These are phyloP conservation scores for Oreochromis spilurus DNA, from an alignment of 2,113 vertebrate species.

Conservation along the genomic window DNA sequence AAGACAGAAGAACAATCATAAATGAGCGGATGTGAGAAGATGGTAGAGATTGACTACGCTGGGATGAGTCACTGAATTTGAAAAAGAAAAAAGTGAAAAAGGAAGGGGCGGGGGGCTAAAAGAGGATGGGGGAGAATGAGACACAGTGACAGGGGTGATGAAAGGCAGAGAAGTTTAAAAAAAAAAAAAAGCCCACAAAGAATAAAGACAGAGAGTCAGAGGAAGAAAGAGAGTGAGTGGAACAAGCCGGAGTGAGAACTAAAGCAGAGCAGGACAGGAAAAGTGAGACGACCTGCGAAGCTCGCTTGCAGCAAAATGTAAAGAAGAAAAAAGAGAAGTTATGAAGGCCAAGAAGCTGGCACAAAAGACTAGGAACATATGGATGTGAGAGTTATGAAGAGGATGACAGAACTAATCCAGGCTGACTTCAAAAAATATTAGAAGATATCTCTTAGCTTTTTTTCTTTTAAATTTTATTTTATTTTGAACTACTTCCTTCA, in stretches of 20 bases:
- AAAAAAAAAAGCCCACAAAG: background rate
- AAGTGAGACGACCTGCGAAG: background rate
- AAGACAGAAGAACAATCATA: conserved; percentile 16
- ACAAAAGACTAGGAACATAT: background rate
- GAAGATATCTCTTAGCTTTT: background rate
- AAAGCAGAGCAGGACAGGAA: background rate
- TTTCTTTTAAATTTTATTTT: rapidly evolving
- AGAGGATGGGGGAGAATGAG: background rate
- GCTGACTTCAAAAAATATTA: background rate
- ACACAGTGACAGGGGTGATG: background rate
- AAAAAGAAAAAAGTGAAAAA: background rate
- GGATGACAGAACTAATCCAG: background rate
- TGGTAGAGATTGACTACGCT: background rate
- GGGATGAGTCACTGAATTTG: background rate
- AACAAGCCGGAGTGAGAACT: background rate
- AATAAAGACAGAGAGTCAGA: background rate
- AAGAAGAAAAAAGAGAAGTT: background rate
- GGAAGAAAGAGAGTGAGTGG: background rate
- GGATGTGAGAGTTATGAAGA: background rate
- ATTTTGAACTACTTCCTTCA: conserved; percentile 2
- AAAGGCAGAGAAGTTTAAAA: conserved; percentile 9
- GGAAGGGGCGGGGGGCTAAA: background rate
- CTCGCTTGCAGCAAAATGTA: background rate
- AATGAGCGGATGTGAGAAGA: conserved; percentile 15
- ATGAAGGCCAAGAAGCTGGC: background rate